These are phyloP conservation scores for Sandelia bainsii DNA, from an alignment of 2,797 vertebrate species.

Conservation along the genomic window DNA sequence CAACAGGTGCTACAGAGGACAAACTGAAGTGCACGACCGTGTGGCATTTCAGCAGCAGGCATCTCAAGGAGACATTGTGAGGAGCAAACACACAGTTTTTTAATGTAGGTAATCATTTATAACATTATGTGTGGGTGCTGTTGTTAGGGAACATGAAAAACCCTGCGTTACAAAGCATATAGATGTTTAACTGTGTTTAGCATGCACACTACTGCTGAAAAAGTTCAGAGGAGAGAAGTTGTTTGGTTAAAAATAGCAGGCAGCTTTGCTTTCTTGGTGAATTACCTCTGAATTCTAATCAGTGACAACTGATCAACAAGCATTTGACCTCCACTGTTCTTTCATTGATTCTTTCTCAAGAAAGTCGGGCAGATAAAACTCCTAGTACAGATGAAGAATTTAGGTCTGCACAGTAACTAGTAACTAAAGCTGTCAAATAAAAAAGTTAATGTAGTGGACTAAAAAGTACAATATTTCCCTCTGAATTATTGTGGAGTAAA, in stretches of 20 bases:
- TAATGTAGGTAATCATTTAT: not conserved
- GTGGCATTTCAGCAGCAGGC: conserved; percentile 58
- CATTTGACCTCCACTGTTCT: conserved; percentile 36
- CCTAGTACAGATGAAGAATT: too few relatives aligned
- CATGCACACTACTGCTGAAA: not conserved
- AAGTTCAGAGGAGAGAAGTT: conserved; percentile 41
- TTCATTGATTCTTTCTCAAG: conserved; percentile 4
- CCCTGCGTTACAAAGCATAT: not conserved
- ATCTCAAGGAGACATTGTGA: conserved; percentile 18
- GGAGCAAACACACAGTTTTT: not conserved
- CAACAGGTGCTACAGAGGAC: conserved; percentile 77
- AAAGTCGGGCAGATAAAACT: conserved; percentile 1
- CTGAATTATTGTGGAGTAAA: too few relatives aligned
- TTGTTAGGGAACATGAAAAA: not conserved
- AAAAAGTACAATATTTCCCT: too few relatives aligned
- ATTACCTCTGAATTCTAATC: conserved; percentile 54
- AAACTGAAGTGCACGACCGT: conserved; percentile 48
- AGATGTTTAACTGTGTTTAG: not conserved
- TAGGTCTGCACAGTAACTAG: too few relatives aligned
- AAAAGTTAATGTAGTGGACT: too few relatives aligned
- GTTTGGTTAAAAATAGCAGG: conserved; percentile 86
- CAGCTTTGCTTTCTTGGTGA: conserved; percentile 77
- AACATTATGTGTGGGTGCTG: not conserved
- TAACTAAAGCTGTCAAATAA: too few relatives aligned
- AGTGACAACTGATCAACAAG: conserved; percentile 29